Conservation (phyloP, 1,140 invertebrate species). For the Littorina saxatilis region DNA sequence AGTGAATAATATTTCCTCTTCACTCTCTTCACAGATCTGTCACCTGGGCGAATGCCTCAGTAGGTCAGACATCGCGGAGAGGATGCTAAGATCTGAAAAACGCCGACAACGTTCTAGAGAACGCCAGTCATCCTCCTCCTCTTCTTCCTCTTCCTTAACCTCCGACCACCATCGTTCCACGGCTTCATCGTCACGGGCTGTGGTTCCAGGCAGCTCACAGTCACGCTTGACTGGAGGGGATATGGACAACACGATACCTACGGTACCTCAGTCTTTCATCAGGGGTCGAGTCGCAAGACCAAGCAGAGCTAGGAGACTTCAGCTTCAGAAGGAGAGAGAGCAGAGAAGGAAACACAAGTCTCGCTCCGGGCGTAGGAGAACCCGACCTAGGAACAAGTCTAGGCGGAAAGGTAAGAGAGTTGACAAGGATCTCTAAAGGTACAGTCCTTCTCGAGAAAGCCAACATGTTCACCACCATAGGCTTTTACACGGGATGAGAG, state of each 20-base stretch:
- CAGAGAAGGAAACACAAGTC: not conserved
- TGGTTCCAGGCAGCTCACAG: not conserved
- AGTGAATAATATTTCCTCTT: too few relatives aligned
- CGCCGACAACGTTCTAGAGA: not conserved
- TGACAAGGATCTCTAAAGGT: too few relatives aligned
- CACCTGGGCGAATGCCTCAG: slow-evolving; percentile 44
- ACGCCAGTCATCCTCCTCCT: not conserved
- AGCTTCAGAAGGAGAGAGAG: too few relatives aligned
- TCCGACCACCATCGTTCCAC: not conserved
- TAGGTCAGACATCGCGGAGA: slow-evolving; percentile 18
- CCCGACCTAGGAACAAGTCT: slow-evolving; percentile 18
- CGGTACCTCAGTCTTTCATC: slow-evolving; percentile 2
- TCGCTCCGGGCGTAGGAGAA: not conserved
- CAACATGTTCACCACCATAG: too few relatives aligned
- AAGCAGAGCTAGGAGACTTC: not conserved
- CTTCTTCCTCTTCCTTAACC: not conserved
- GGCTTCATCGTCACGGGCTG: not conserved
- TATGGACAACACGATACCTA: slow-evolving; percentile 17
- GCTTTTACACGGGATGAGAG: too few relatives aligned
- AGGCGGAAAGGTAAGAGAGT: slow-evolving; percentile 22
- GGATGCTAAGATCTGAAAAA: not conserved
- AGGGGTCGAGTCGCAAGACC: not conserved
- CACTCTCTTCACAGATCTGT: slow-evolving; percentile 34
- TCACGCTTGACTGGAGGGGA: not conserved
- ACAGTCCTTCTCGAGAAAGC: too few relatives aligned